A percentile compares a stretch with the other conserved stretches of the same genome.
These are phyloP conservation scores for Xenentodon cancila DNA, from an alignment of 2,797 vertebrate species.

Conservation along the genomic window DNA sequence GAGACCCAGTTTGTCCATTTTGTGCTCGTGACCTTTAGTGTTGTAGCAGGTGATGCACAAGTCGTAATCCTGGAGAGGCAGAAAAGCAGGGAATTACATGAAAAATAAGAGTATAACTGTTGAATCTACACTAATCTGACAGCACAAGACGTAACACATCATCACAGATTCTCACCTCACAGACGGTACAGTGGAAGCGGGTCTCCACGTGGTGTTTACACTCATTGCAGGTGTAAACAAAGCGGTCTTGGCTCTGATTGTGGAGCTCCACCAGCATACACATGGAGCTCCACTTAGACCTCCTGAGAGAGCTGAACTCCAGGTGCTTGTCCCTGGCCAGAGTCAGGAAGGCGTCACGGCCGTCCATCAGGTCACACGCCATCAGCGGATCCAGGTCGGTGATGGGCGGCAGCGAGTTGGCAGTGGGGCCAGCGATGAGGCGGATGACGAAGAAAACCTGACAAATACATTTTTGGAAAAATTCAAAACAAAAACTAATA, in stretches of 20 bases:
- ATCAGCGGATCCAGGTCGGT: conserved; percentile 90
- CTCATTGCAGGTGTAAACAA: conserved; percentile 98
- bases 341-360: conserved; percentile 96
- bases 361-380: conserved; percentile 98
- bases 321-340: conserved; percentile 96
- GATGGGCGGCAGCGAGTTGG: conserved; percentile 95
- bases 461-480: neutral
- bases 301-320: conserved; percentile 95
- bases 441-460: conserved; percentile 99
- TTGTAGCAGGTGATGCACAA: conserved; percentile 98
- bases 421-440: conserved; percentile 91
- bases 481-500: no score
- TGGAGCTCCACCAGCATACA: conserved; percentile 98
- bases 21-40: conserved; percentile 97
- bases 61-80: conserved; percentile 90
- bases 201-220: conserved; percentile 99
- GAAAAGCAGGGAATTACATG: neutral
- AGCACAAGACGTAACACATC: neutral
- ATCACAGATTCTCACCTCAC: conserved; percentile 84
- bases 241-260: conserved; percentile 98
- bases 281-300: conserved; percentile 97
- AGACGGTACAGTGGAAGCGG: conserved; percentile 97
- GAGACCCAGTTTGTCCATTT: conserved; percentile 97
- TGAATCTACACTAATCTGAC: no score
- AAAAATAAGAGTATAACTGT: no score